phyloP scores from a whole-genome alignment of 2,113 vertebrate genomes.

The Zeus faber region DNA sequence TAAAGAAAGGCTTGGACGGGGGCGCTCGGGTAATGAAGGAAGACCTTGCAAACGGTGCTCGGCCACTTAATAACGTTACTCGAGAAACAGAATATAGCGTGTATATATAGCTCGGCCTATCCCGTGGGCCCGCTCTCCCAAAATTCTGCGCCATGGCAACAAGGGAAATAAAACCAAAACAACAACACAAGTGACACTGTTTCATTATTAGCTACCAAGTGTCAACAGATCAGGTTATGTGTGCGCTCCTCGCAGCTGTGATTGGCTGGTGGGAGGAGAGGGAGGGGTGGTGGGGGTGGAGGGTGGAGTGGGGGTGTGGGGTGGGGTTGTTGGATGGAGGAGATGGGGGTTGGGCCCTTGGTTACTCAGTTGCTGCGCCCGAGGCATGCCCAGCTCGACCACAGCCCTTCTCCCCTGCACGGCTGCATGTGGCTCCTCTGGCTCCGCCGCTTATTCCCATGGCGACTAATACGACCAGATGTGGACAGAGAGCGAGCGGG shows the following conservation, averaged over 20 bases:
- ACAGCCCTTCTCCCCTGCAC: constrained; percentile 3
- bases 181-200: constrained; percentile 10
- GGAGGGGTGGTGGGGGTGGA: background rate
- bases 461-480: constrained; percentile 66
- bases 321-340: background rate
- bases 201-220: constrained; percentile 18
- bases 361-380: constrained; percentile 43
- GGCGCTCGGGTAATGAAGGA: background rate
- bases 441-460: constrained; percentile 63
- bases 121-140: too few species aligned
- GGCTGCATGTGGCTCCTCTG: constrained; percentile 55
- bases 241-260: background rate
- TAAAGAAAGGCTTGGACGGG: constrained; percentile 39
- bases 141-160: too few species aligned
- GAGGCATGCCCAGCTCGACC: constrained; percentile 52
- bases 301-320: background rate
- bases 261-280: background rate
- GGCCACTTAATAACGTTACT: too few species aligned
- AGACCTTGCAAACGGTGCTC: too few species aligned
- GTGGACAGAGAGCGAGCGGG: constrained; percentile 39
- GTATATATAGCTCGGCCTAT: too few species aligned
- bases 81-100: too few species aligned
- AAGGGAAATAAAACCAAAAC: constrained; percentile 13
- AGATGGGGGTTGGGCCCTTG: background rate
- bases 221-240: constrained; percentile 37